Conservation (phyloP, 2,888 invertebrate species). For the Papilio protenor region DNA sequence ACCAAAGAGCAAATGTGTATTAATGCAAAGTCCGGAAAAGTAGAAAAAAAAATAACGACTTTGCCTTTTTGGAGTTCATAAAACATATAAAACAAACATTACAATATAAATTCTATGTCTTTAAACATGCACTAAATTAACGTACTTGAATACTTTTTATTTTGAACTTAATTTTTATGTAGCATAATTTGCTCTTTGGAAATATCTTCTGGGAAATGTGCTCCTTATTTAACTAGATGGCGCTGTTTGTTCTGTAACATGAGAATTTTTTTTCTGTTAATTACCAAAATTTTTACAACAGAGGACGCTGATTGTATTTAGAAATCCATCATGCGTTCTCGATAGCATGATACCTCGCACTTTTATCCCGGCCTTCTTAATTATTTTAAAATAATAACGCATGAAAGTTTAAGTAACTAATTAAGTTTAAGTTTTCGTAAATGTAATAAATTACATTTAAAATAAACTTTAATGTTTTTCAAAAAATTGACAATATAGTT, state of each 20-base stretch:
- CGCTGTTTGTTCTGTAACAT: background rate
- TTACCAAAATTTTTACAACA: background rate
- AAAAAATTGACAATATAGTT: background rate
- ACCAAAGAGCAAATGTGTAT: background rate
- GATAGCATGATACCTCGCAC: too few species aligned
- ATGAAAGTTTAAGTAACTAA: too few species aligned
- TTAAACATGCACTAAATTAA: background rate
- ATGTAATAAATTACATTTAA: too few species aligned
- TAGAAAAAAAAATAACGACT: too few species aligned
- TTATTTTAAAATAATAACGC: too few species aligned
- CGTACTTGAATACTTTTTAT: background rate
- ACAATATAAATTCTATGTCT: too few species aligned
- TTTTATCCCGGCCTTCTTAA: too few species aligned
- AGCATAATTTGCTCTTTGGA: background rate
- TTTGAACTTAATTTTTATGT: background rate
- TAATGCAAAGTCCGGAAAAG: too few species aligned
- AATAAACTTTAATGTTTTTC: too few species aligned
- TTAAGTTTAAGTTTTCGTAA: too few species aligned
- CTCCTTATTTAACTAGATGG: background rate
- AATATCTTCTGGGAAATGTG: background rate
- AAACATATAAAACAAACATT: background rate
- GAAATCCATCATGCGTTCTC: background rate
- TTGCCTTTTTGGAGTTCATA: background rate
- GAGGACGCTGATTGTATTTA: background rate
- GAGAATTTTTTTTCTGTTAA: background rate